These are phyloP conservation scores for Doryteuthis pealeii DNA, from an alignment of 1,140 invertebrate species.

Conservation along the genomic window DNA sequence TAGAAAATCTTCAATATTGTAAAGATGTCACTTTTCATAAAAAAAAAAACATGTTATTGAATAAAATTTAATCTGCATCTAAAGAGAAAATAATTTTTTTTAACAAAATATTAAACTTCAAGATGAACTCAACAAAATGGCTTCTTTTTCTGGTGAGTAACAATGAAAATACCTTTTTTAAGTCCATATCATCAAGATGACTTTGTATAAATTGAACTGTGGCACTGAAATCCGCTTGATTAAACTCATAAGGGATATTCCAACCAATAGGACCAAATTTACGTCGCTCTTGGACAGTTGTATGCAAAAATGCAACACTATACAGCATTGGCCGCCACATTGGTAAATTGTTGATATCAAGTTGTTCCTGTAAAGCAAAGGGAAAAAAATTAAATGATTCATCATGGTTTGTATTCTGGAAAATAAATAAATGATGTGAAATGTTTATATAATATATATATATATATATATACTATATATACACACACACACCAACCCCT, in stretches of 20 bases:
- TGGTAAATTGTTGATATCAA: conserved; percentile 88
- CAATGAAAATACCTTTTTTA: conserved; percentile 72
- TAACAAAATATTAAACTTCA: no score
- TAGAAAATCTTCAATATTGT: no score
- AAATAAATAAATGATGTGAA: not conserved
- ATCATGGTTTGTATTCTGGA: not conserved
- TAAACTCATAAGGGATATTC: conserved; percentile 98
- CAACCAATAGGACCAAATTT: conserved; percentile 95
- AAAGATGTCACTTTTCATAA: no score
- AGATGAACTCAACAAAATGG: no score
- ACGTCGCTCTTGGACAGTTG: conserved; percentile 72
- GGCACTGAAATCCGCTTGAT: conserved; percentile 94
- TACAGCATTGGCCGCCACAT: conserved; percentile 95
- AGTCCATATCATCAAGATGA: conserved; percentile 95
- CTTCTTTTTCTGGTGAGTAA: no score
- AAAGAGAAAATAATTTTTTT: no score
- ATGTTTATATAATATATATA: not conserved
- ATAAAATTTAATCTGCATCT: no score
- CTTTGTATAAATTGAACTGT: conserved; percentile 96
- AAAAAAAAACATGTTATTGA: no score
- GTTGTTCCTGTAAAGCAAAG: conserved; percentile 67
- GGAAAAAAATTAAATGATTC: conserved; percentile 9
- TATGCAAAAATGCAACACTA: conserved; percentile 83
- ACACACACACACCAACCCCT: no score
- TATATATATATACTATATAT: no score